These are phyloP conservation scores for Blastobasis adustella DNA, from an alignment of 2,888 invertebrate genomes.

Conservation along the genomic window DNA sequence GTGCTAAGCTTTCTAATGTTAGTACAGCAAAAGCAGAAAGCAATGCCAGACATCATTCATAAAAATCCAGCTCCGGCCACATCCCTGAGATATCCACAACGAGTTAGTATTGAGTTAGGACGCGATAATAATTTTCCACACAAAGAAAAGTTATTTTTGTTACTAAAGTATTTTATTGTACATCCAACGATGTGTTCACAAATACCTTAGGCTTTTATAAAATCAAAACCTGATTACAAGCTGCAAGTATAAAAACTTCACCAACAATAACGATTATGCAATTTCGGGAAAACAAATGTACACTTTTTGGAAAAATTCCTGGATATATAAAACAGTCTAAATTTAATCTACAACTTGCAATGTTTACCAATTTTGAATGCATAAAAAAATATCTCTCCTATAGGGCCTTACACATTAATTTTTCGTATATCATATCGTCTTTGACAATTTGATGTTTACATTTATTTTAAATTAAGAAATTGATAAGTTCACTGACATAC, in stretches of 20 bases:
- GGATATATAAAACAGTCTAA: constrained; percentile 21
- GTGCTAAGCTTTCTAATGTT: too few relatives aligned
- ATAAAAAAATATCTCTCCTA: constrained; percentile 73
- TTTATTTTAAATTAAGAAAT: constrained; percentile 22
- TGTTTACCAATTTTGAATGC: constrained; percentile 63
- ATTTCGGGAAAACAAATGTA: constrained; percentile 51
- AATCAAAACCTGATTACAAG: constrained; percentile 66
- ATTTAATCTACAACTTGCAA: constrained; percentile 43
- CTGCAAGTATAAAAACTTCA: constrained; percentile 61
- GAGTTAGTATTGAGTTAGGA: too few relatives aligned
- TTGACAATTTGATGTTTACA: constrained; percentile 64
- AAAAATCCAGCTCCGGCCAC: too few relatives aligned
- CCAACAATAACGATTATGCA: constrained; percentile 68
- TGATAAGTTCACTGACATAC: constrained; percentile 47
- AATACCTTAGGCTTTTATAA: constrained; percentile 51
- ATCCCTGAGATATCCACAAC: too few relatives aligned
- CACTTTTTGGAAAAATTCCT: constrained; percentile 17
- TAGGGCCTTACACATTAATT: constrained; percentile 70
- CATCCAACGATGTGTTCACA: constrained; percentile 61
- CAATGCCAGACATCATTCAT: too few relatives aligned
- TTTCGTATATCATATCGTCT: constrained; percentile 71
- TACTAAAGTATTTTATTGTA: constrained; percentile 66
- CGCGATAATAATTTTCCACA: constrained; percentile 21
- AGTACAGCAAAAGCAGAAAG: too few relatives aligned
- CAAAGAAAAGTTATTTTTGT: constrained; percentile 49